Conservation (phyloP, 2,888 invertebrate genomes). For the Gortyna flavago region DNA sequence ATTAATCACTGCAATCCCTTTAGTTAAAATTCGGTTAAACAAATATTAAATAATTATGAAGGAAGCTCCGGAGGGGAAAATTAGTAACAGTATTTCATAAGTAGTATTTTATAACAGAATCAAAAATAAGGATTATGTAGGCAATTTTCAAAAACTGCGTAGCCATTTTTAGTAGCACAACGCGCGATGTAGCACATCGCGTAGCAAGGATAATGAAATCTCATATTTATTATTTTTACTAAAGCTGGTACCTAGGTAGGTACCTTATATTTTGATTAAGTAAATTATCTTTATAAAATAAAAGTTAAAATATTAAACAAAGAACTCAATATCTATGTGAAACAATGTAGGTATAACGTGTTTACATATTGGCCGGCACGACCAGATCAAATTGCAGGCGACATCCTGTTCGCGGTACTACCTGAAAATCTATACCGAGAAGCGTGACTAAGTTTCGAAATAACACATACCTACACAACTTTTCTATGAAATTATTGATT, state of each 20-base stretch:
- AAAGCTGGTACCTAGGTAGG: not conserved
- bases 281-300: not conserved
- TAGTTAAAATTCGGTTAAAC: not conserved
- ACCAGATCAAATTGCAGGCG: slow-evolving; percentile 68
- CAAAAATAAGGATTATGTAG: not conserved
- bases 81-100: not conserved
- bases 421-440: slow-evolving; percentile 65
- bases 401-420: slow-evolving; percentile 71
- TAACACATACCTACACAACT: slow-evolving; percentile 5
- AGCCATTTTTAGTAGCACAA: slow-evolving; percentile 3
- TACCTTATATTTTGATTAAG: not conserved
- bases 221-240: not conserved
- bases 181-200: not conserved
- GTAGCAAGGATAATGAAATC: slow-evolving; percentile 22
- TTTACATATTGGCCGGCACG: slow-evolving; percentile 58
- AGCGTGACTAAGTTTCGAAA: slow-evolving; percentile 59
- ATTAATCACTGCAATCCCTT: not conserved
- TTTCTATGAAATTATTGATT: slow-evolving; percentile 1
- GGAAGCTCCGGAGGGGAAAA: too few species aligned
- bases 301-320: slow-evolving; percentile 10
- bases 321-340: slow-evolving; percentile 56
- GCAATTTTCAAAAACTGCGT: not conserved
- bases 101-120: not conserved
- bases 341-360: slow-evolving; percentile 62
- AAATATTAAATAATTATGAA: not conserved